Evolutionary conservation across 2,113 vertebrate genomes (phyloP).

Genomic region (Mastomys natalensis): DNA sequence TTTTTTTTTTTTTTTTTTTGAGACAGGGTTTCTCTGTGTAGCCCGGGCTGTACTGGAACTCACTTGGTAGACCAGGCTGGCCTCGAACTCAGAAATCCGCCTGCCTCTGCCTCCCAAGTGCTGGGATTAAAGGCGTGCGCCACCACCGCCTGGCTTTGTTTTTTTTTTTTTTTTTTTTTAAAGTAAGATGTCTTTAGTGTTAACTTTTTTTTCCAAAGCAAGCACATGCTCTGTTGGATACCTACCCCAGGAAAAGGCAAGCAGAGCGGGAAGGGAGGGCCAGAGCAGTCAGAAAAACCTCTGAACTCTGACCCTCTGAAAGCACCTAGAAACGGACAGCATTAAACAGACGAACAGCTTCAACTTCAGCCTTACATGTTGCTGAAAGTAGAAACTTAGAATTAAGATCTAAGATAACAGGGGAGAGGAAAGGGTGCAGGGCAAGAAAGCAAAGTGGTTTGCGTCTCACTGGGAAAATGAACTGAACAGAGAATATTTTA

Average conservation of each 20-base stretch:
- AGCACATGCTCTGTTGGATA: neutral
- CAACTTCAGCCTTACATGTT: neutral
- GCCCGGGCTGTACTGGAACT: too few relatives aligned
- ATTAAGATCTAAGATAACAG: neutral
- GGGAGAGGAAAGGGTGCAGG: neutral
- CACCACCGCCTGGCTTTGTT: too few relatives aligned
- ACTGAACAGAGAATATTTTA: neutral
- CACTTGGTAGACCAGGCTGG: too few relatives aligned
- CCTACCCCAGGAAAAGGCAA: neutral
- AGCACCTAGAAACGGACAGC: neutral
- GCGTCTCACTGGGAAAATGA: neutral
- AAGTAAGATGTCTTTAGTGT: neutral
- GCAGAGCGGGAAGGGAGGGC: neutral
- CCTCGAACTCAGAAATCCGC: too few relatives aligned
- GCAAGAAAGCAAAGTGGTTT: neutral
- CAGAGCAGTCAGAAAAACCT: neutral
- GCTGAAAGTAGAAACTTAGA: neutral
- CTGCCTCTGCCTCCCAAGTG: too few relatives aligned
- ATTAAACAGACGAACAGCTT: neutral
- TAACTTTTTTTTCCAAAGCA: conserved; percentile 32
- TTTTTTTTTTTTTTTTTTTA: too few relatives aligned
- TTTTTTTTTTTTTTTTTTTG: too few relatives aligned
- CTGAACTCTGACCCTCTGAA: neutral
- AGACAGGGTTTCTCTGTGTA: too few relatives aligned
- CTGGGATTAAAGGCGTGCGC: too few relatives aligned